These are phyloP conservation scores for Aplocera efformata DNA, from an alignment of 2,888 invertebrate species.

Conservation along the genomic window DNA sequence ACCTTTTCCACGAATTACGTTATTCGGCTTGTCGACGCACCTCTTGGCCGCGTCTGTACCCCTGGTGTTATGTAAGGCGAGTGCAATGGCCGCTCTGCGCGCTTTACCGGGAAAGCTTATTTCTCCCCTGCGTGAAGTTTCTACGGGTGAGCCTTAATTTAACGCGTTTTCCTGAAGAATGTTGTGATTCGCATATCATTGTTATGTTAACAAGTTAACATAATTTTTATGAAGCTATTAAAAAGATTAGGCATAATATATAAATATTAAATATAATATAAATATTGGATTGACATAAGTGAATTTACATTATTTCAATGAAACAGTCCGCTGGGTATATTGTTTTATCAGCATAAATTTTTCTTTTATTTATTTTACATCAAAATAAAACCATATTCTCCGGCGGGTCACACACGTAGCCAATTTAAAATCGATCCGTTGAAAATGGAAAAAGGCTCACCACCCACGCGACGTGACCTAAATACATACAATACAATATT, in stretches of 20 bases:
- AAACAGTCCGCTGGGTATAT: too few species aligned
- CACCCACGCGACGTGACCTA: conserved; percentile 43
- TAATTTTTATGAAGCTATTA: conserved; percentile 29
- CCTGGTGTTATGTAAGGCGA: conserved; percentile 75
- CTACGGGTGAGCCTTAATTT: conserved; percentile 48
- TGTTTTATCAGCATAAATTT: too few species aligned
- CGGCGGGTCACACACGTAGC: conserved; percentile 1
- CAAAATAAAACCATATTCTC: too few species aligned
- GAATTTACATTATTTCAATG: too few species aligned
- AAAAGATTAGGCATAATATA: too few species aligned
- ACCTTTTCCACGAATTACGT: conserved; percentile 39
- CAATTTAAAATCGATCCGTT: conserved; percentile 15
- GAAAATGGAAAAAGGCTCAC: conserved; percentile 13
- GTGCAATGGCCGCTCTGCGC: conserved; percentile 75
- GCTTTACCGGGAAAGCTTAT: conserved; percentile 51
- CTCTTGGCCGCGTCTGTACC: conserved; percentile 67
- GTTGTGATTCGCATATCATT: conserved; percentile 43
- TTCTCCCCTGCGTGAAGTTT: conserved; percentile 50
- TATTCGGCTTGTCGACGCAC: conserved; percentile 47
- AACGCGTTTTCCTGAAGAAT: conserved; percentile 40
- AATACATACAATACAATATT: conserved; percentile 54
- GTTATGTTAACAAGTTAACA: conserved; percentile 34
- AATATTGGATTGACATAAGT: too few species aligned
- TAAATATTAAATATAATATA: too few species aligned
- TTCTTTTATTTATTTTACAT: too few species aligned